phyloP scores from a whole-genome alignment of 2,888 invertebrate species.

The Trichopria drosophilae region DNA sequence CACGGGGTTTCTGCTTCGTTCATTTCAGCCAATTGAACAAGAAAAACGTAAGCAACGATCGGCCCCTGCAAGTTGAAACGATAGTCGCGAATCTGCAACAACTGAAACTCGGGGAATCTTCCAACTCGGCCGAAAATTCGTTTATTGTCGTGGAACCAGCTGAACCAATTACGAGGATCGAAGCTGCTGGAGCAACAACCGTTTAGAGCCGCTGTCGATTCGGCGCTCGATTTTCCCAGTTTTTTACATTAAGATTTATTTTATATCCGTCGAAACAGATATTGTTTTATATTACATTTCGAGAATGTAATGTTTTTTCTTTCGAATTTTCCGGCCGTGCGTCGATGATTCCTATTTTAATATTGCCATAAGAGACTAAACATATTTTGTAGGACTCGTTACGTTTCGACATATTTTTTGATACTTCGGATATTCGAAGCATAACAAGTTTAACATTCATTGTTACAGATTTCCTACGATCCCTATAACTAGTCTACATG shows the following conservation, averaged over 20 bases:
- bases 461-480: too few species aligned
- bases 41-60: slow-evolving; percentile 39
- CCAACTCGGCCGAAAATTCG: slow-evolving; percentile 33
- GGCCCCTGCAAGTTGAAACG: slow-evolving; percentile 59
- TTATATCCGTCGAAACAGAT: too few species aligned
- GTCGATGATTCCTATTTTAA: too few species aligned
- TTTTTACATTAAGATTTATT: neutral
- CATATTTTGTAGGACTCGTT: too few species aligned
- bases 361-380: too few species aligned
- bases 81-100: slow-evolving; percentile 61
- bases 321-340: too few species aligned
- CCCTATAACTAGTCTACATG: too few species aligned
- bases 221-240: neutral
- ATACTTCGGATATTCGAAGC: too few species aligned
- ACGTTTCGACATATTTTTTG: too few species aligned
- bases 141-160: slow-evolving; percentile 58
- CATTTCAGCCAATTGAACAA: slow-evolving; percentile 69
- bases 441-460: too few species aligned
- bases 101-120: slow-evolving; percentile 53
- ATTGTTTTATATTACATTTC: too few species aligned
- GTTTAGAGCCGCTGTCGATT: slow-evolving; percentile 51
- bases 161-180: slow-evolving; percentile 61
- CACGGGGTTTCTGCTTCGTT: slow-evolving; percentile 69
- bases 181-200: slow-evolving; percentile 61
- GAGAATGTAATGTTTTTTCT: too few species aligned